Evolutionary conservation across 1,140 invertebrate genomes (phyloP).

Genomic region (Bradynema listronoti): DNA sequence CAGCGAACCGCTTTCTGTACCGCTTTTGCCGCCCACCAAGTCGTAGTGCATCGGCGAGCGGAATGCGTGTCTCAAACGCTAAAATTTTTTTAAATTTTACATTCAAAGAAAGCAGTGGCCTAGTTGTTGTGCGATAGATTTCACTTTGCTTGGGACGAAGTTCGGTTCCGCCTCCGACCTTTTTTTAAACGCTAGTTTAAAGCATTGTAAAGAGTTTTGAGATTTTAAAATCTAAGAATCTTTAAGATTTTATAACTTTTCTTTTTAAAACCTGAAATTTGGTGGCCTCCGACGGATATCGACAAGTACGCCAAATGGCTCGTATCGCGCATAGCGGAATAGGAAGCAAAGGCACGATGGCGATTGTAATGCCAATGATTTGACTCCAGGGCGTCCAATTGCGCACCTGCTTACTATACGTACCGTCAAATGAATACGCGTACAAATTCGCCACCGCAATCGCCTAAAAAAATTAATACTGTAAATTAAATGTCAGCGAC

Average conservation of each 20-base stretch:
- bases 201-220: constrained; percentile 18
- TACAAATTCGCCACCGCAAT: no score
- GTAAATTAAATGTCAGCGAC: no score
- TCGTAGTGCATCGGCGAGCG: constrained; percentile 45
- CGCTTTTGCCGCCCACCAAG: constrained; percentile 22
- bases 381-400: no score
- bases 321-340: constrained; percentile 49
- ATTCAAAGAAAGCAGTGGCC: no score
- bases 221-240: constrained; percentile 6
- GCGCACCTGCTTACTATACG: no score
- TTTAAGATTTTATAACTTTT: constrained; percentile 4
- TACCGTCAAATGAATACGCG: no score
- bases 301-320: constrained; percentile 41
- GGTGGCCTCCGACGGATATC: constrained; percentile 17
- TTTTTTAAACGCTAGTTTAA: no score
- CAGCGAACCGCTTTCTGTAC: constrained; percentile 11
- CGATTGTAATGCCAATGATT: constrained; percentile 45
- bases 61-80: constrained; percentile 47
- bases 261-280: constrained; percentile 11
- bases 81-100: no score
- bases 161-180: no score
- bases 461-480: no score
- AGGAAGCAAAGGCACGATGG: constrained; percentile 47
- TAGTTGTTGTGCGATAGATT: no score
- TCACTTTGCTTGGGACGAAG: no score